These are phyloP conservation scores for Aviceda subcristata DNA, from an alignment of 2,113 vertebrate genomes.

Conservation along the genomic window DNA sequence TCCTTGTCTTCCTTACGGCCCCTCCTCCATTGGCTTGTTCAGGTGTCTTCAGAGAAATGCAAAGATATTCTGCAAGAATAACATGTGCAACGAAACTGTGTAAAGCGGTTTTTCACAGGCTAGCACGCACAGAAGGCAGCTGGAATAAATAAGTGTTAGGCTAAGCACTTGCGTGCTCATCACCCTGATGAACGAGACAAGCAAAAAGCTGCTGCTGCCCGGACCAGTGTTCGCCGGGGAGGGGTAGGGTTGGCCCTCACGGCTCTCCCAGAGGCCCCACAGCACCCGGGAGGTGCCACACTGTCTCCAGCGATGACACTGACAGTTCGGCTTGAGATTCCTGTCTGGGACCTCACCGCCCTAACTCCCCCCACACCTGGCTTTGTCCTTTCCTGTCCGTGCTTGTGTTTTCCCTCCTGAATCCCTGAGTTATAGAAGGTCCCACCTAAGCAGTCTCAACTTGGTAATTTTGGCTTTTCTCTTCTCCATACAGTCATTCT, in stretches of 20 bases:
- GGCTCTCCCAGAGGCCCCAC: neutral
- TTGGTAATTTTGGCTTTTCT: neutral
- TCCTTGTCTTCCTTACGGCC: neutral
- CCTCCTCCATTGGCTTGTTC: neutral
- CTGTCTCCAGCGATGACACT: neutral
- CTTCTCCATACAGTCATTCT: neutral
- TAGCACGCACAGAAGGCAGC: neutral
- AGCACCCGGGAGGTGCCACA: neutral
- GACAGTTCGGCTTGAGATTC: neutral
- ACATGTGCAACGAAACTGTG: rapidly evolving
- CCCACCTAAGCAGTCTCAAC: neutral
- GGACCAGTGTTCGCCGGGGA: neutral
- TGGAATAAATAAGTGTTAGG: neutral
- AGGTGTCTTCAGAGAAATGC: neutral
- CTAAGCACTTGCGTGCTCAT: neutral
- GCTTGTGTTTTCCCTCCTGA: neutral
- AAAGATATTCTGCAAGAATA: neutral
- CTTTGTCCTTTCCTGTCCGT: neutral
- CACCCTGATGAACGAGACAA: neutral
- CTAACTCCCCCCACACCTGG: neutral
- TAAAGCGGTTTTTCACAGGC: neutral
- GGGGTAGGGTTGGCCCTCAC: neutral
- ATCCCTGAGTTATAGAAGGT: neutral
- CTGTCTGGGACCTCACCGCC: neutral
- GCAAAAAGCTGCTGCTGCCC: neutral